Evolutionary conservation across 2,888 invertebrate species (phyloP).

Genomic region (Plagodis dolabraria): DNA sequence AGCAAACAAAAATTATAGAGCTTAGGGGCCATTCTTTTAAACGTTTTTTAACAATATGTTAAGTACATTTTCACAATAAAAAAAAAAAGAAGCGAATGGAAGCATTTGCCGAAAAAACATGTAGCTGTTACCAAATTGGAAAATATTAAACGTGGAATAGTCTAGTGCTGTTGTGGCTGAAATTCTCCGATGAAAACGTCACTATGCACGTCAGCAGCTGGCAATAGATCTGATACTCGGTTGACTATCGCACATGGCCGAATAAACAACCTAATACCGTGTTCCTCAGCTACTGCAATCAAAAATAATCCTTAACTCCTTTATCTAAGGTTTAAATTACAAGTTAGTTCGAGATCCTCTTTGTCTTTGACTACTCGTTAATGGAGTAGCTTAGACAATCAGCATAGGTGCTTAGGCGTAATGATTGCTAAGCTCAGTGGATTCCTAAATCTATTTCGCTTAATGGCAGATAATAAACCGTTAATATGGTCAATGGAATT

Average conservation of each 20-base stretch:
- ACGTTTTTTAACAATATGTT: too few relatives aligned
- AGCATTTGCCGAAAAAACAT: slow-evolving; percentile 6
- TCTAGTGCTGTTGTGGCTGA: slow-evolving; percentile 10
- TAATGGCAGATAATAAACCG: too few relatives aligned
- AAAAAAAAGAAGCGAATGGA: slow-evolving; percentile 9
- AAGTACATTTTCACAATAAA: slow-evolving; percentile 8
- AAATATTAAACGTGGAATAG: slow-evolving; percentile 14
- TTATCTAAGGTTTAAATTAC: background rate
- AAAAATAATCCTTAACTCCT: slow-evolving; percentile 3
- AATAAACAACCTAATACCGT: slow-evolving; percentile 7
- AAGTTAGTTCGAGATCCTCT: background rate
- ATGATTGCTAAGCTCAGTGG: too few relatives aligned
- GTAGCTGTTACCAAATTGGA: slow-evolving; percentile 4
- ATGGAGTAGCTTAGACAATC: background rate
- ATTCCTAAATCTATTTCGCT: too few relatives aligned
- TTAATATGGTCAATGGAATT: too few relatives aligned
- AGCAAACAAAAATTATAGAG: too few relatives aligned
- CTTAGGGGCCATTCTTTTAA: too few relatives aligned
- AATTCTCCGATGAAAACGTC: slow-evolving; percentile 32
- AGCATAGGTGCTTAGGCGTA: too few relatives aligned
- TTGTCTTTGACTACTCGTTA: background rate
- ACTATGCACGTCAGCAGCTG: slow-evolving; percentile 34
- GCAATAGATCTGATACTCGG: slow-evolving; percentile 20
- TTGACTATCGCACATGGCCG: background rate
- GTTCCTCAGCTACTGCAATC: background rate